A percentile compares a stretch with the other conserved stretches of the same genome.
Evolutionary conservation across 1,140 invertebrate species (phyloP).

Genomic region (Aradophagus sp.): DNA sequence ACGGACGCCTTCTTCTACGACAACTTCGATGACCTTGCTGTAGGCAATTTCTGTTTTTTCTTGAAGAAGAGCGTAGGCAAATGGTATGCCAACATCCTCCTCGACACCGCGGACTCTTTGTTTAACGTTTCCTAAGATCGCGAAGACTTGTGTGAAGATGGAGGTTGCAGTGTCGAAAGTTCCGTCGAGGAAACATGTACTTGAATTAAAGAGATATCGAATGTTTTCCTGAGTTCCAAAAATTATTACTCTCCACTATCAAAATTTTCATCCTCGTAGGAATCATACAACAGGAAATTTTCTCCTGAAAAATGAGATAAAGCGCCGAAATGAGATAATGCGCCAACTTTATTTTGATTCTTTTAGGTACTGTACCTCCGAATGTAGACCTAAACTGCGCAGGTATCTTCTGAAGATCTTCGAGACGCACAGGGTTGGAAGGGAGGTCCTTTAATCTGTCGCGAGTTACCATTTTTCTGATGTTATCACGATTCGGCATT

Average conservation of each 20-base stretch:
- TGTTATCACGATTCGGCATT: conserved; percentile 5
- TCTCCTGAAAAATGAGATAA: not conserved
- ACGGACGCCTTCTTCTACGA: not conserved
- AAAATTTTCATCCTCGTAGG: too few relatives aligned
- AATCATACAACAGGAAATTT: too few relatives aligned
- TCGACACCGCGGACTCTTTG: conserved; percentile 2
- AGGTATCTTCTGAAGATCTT: not conserved
- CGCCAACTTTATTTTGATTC: not conserved
- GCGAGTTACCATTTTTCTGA: conserved; percentile 6
- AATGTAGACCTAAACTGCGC: conserved; percentile 1
- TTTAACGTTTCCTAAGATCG: conserved; percentile 1
- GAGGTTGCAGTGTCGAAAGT: conserved; percentile 6
- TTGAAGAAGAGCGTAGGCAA: too few relatives aligned
- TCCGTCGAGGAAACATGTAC: conserved; percentile 5
- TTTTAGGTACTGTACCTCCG: too few relatives aligned
- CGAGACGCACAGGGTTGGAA: not conserved
- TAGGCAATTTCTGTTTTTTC: conserved; percentile 2
- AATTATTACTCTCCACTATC: conserved; percentile 3
- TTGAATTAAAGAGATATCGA: conserved; percentile 2
- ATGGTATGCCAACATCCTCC: conserved; percentile 6
- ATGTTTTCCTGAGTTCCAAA: conserved; percentile 11
- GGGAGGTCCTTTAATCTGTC: conserved; percentile 4
- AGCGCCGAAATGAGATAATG: not conserved
- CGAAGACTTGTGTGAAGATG: conserved; percentile 13
- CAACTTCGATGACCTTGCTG: not conserved